phyloP scores from a whole-genome alignment of 2,797 vertebrate genomes.

The Bovichtus variegatus region DNA sequence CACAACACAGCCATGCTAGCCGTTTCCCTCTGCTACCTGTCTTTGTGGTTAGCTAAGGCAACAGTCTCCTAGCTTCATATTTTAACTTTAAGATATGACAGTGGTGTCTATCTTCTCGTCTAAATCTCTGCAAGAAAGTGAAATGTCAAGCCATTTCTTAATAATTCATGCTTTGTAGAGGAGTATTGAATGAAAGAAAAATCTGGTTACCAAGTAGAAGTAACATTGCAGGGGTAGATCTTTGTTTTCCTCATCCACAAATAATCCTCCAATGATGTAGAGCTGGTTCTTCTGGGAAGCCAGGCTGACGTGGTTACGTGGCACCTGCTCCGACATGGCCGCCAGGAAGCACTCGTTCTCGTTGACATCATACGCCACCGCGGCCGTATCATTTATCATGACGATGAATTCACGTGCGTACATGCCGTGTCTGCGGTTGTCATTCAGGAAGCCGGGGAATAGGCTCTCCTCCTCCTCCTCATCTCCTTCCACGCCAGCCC shows the following conservation, averaged over 20 bases:
- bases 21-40: not conserved
- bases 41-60: not conserved
- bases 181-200: not conserved
- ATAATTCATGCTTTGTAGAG: rapidly evolving
- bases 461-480: slow-evolving; percentile 88
- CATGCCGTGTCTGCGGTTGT: slow-evolving; percentile 94
- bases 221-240: slow-evolving; percentile 95
- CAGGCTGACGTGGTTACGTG: slow-evolving; percentile 97
- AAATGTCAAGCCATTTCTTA: not conserved
- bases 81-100: not conserved
- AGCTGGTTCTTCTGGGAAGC: slow-evolving; percentile 91
- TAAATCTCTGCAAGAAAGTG: not conserved
- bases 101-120: not conserved
- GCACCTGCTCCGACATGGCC: slow-evolving; percentile 94
- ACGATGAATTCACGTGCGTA: slow-evolving; percentile 93
- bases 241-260: slow-evolving; percentile 97
- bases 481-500: slow-evolving; percentile 62
- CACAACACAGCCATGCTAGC: not conserved
- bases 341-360: slow-evolving; percentile 98
- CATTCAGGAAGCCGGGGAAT: slow-evolving; percentile 95
- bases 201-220: slow-evolving; percentile 90
- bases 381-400: slow-evolving; percentile 95
- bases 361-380: slow-evolving; percentile 95
- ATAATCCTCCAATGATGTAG: slow-evolving; percentile 93
- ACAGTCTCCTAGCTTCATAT: not conserved